Evolutionary conservation across 1,140 invertebrate genomes (phyloP).

Genomic region (Hylyphantes graminicola): DNA sequence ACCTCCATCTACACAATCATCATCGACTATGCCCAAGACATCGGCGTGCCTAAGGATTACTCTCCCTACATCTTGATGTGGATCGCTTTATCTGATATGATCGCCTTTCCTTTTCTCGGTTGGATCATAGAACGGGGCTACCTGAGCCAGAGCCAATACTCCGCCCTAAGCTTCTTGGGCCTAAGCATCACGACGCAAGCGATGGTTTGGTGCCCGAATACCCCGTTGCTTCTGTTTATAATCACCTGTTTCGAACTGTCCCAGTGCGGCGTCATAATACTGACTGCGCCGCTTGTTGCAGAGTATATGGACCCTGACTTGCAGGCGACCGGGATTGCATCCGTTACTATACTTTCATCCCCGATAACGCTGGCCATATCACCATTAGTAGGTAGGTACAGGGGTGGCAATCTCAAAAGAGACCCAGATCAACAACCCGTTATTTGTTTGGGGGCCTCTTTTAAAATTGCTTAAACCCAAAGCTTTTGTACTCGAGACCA

Average conservation of each 20-base stretch:
- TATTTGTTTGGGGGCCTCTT: no score
- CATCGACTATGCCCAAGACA: conserved; percentile 17
- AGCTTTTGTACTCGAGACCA: no score
- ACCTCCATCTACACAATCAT: conserved; percentile 9
- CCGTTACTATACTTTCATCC: not conserved
- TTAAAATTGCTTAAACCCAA: no score
- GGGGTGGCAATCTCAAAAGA: no score
- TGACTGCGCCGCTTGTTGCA: not conserved
- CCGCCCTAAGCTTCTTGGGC: not conserved
- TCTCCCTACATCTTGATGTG: conserved; percentile 5
- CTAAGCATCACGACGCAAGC: not conserved
- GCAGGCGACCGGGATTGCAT: conserved; percentile 7
- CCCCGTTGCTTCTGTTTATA: not conserved
- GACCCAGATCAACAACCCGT: no score
- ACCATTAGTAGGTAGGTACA: conserved; percentile 13
- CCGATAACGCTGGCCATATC: not conserved
- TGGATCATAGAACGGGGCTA: conserved; percentile 8
- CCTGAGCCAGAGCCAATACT: not conserved
- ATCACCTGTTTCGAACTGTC: not conserved
- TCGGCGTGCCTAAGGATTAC: not conserved
- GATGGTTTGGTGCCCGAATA: not conserved
- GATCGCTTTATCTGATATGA: conserved; percentile 3
- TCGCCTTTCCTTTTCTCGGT: not conserved
- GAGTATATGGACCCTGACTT: conserved; percentile 14
- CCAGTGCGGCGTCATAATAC: not conserved